phyloP scores from a whole-genome alignment of 2,888 invertebrate genomes.

The Macrophya alboannulata region DNA sequence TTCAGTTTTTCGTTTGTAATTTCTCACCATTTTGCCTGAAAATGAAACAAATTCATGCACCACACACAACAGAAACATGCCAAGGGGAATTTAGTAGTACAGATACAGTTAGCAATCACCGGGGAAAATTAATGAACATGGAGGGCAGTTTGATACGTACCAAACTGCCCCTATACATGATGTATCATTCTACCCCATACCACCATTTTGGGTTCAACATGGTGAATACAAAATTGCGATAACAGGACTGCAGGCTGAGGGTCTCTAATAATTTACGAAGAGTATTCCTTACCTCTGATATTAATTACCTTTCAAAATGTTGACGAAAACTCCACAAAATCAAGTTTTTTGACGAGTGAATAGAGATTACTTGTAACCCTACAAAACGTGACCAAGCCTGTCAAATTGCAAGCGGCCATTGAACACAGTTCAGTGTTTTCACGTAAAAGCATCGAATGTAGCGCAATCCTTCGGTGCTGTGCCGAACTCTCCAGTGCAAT shows the following conservation, averaged over 20 bases:
- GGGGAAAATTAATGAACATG: constrained; percentile 7
- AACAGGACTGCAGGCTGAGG: constrained; percentile 34
- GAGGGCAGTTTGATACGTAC: neutral
- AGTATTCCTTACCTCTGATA: constrained; percentile 38
- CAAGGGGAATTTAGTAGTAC: constrained; percentile 4
- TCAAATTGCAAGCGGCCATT: constrained; percentile 26
- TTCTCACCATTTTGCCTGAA: constrained; percentile 33
- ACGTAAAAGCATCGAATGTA: constrained; percentile 2
- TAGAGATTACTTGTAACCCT: constrained; percentile 5
- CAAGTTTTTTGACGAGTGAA: constrained; percentile 14
- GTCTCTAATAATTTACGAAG: constrained; percentile 22
- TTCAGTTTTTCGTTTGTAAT: constrained; percentile 57
- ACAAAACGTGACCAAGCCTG: constrained; percentile 19
- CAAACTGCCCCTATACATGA: constrained; percentile 25
- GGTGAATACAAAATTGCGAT: constrained; percentile 10
- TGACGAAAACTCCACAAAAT: constrained; percentile 29
- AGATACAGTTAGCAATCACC: constrained; percentile 9
- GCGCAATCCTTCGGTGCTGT: constrained; percentile 10
- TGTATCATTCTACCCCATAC: constrained; percentile 35
- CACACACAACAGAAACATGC: constrained; percentile 35
- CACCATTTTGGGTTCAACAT: constrained; percentile 20
- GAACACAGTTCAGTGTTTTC: constrained; percentile 33
- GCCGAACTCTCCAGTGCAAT: constrained; percentile 9
- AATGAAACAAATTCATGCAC: constrained; percentile 17
- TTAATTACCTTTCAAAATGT: constrained; percentile 36